Evolutionary conservation across 2,888 invertebrate species (phyloP), one percentile per base, ranked within the genome.

Genomic region (Epirrita christyi): DNA sequence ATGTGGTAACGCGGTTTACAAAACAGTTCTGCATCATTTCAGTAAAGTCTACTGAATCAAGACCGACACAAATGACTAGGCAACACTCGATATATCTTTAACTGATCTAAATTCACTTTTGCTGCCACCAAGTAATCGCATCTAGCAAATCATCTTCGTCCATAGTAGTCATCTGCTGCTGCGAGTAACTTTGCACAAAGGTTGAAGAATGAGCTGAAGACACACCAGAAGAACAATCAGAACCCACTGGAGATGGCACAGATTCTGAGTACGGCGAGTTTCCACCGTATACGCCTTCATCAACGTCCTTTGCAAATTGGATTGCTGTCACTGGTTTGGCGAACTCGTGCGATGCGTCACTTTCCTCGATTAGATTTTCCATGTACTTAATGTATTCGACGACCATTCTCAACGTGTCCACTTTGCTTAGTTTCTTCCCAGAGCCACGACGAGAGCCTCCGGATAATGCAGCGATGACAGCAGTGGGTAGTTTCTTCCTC

Each of bases 381-480:
- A 98, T 90, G 67, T 96, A 95, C 59, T 96, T 93, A 68, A 98
- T 98, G 78, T 98, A 98, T 81, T 98, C 97, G 6, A 98, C 97
- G 0, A 98, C 98, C 90, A 97, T 95, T 63, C 95, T 92, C 5
- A 98, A 87, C 0, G 98, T 98, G 79, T 98, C 98, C n/a, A 97
- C 97, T 92, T 97, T 97, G 78, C 96, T 96, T 0, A 97, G 93
- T 76, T 97, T 97, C 81, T 97, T 97, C 66, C 95, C 96, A 40
- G 96, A 95, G 8, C 96, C 96, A 43, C 96, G 93, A 0, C 95
- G 94, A 0, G 94, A 93, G n/a, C 92, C 92, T 13, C 94, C 93
- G 36, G 83, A 91, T 50, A 96, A 78, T 0, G 95, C 94, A 48
- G 95, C 94, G 10, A 96, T 94, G 6, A 97, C 94, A n/a, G 94